phyloP scores from a whole-genome alignment of 1,140 invertebrate genomes.

The Drosophila rufa region DNA sequence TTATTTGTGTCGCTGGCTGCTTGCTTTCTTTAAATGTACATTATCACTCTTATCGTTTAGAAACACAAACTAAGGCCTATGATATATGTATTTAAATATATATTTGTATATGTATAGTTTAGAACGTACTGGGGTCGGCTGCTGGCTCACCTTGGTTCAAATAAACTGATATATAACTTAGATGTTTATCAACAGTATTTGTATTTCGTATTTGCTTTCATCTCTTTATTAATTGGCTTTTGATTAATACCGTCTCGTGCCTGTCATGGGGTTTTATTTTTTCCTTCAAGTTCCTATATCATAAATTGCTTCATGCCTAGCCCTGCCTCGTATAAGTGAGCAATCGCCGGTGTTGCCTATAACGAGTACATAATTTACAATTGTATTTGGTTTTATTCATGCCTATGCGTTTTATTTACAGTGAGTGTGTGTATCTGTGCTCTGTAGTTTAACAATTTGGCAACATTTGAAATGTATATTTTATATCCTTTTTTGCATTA shows the following conservation, averaged over 20 bases:
- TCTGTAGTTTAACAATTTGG: constrained; percentile 53
- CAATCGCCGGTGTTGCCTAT: constrained; percentile 47
- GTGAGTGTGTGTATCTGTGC: constrained; percentile 17
- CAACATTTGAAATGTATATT: constrained; percentile 46
- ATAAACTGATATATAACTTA: constrained; percentile 44
- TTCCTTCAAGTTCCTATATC: constrained; percentile 10
- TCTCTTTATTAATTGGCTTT: constrained; percentile 33
- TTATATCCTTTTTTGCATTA: constrained; percentile 33
- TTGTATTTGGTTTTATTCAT: constrained; percentile 55
- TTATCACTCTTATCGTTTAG: constrained; percentile 74
- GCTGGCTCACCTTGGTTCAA: constrained; percentile 28
- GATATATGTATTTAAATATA: constrained; percentile 68
- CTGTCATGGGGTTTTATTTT: neutral
- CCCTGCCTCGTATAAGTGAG: constrained; percentile 39
- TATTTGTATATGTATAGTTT: constrained; percentile 49
- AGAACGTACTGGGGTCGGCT: constrained; percentile 46
- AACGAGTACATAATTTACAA: constrained; percentile 78
- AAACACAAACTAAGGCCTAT: constrained; percentile 82
- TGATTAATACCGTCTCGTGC: constrained; percentile 31
- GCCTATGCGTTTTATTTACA: constrained; percentile 32
- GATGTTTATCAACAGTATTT: constrained; percentile 30
- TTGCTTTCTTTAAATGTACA: constrained; percentile 67
- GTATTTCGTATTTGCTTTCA: constrained; percentile 6
- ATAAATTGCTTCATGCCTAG: constrained; percentile 24
- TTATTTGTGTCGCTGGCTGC: constrained; percentile 38